Evolutionary conservation across 1,140 invertebrate species (phyloP).

Genomic region (Latrodectus geometricus): DNA sequence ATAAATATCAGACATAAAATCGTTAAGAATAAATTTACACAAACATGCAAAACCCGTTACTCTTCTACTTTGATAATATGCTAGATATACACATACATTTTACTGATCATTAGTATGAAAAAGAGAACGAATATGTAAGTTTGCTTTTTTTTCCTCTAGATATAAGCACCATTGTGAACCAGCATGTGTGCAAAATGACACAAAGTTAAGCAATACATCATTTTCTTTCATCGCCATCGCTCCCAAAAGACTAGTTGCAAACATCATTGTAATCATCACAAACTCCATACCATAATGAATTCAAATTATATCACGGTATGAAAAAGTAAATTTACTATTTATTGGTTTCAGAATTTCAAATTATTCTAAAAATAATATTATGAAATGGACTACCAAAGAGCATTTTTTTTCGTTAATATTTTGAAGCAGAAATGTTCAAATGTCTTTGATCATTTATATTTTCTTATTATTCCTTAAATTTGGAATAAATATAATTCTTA

Average conservation of each 20-base stretch:
- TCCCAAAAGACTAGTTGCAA: background rate
- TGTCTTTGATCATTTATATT: too few species aligned
- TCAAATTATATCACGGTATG: background rate
- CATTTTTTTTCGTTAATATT: too few species aligned
- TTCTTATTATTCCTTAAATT: too few species aligned
- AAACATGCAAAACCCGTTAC: slow-evolving; percentile 47
- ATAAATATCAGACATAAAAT: slow-evolving; percentile 28
- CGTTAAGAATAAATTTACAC: slow-evolving; percentile 30
- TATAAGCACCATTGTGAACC: slow-evolving; percentile 55
- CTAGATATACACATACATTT: slow-evolving; percentile 7
- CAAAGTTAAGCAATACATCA: background rate
- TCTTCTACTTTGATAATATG: slow-evolving; percentile 7
- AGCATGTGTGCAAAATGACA: slow-evolving; percentile 43
- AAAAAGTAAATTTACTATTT: background rate
- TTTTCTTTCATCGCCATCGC: background rate
- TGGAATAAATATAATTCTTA: too few species aligned
- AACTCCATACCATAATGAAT: background rate
- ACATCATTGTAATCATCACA: background rate
- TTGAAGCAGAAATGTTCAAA: too few species aligned
- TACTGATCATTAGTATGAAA: slow-evolving; percentile 29
- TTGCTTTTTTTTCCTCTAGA: slow-evolving; percentile 16
- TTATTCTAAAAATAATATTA: background rate
- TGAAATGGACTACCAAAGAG: background rate
- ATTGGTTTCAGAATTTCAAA: background rate
- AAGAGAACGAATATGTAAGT: slow-evolving; percentile 34